phyloP scores from a whole-genome alignment of 2,113 vertebrate species.

The Elgaria multicarinata region DNA sequence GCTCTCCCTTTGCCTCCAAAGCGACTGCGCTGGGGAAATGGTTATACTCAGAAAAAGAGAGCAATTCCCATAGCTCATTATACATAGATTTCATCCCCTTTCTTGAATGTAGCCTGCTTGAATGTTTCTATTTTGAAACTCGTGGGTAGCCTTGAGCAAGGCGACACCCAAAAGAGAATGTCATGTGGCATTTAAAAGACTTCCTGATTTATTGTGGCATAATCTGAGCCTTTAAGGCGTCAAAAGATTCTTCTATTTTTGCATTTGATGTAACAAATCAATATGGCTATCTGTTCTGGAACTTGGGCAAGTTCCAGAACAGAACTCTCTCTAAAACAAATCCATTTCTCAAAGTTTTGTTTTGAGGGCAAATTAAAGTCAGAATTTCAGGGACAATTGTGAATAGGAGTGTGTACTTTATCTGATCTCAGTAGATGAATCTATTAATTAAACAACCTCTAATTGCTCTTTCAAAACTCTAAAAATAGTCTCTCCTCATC shows the following conservation, averaged over 20 bases:
- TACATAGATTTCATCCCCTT: no score
- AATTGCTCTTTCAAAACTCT: conserved; percentile 22
- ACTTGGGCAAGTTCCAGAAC: not conserved
- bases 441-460: conserved; percentile 22
- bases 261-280: not conserved
- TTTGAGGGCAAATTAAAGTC: not conserved
- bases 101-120: no score
- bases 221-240: no score
- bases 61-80: no score
- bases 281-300: not conserved
- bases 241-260: no score
- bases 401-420: conserved; percentile 33
- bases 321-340: not conserved
- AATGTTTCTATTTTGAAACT: no score
- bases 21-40: no score
- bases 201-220: no score
- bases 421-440: conserved; percentile 37
- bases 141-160: no score
- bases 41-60: no score
- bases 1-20: not conserved
- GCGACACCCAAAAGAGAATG: no score
- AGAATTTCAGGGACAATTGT: not conserved
- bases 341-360: not conserved
- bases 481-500: conserved; percentile 20
- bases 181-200: no score